phyloP scores from a whole-genome alignment of 2,797 vertebrate genomes.

The Amniataba percoides region DNA sequence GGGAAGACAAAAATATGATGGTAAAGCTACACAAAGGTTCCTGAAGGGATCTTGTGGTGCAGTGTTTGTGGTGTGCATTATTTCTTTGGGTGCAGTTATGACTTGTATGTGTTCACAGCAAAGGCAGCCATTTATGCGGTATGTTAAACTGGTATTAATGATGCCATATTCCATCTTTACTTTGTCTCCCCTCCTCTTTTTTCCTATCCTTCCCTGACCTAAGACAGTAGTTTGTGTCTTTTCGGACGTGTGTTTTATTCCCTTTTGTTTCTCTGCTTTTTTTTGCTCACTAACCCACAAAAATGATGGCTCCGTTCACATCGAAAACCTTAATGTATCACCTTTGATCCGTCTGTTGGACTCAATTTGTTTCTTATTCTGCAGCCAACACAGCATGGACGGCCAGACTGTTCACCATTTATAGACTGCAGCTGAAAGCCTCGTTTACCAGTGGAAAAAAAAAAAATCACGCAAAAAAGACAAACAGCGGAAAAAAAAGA shows the following conservation, averaged over 20 bases:
- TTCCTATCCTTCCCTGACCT: not conserved
- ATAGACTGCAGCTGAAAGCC: constrained; percentile 20
- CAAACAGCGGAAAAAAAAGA: constrained; percentile 1
- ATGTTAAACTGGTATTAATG: not conserved
- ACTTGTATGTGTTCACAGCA: not conserved
- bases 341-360: constrained; percentile 32
- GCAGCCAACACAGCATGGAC: constrained; percentile 45
- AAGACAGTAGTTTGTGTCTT: not conserved
- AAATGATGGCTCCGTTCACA: not conserved
- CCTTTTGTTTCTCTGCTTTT: not conserved
- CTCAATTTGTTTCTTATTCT: constrained; percentile 47
- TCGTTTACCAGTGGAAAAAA: constrained; percentile 1
- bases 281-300: not conserved
- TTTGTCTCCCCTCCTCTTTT: not conserved
- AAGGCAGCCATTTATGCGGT: not conserved
- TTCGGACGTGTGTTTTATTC: not conserved
- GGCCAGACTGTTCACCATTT: not conserved
- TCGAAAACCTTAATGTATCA: constrained; percentile 14
- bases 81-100: no score
- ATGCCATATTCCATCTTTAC: not conserved
- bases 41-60: not conserved
- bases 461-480: constrained; percentile 9
- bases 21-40: not conserved
- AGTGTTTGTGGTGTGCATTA: no score
- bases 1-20: not conserved